phyloP scores from a whole-genome alignment of 2,888 invertebrate species.

The Drosophila hamatofila region DNA sequence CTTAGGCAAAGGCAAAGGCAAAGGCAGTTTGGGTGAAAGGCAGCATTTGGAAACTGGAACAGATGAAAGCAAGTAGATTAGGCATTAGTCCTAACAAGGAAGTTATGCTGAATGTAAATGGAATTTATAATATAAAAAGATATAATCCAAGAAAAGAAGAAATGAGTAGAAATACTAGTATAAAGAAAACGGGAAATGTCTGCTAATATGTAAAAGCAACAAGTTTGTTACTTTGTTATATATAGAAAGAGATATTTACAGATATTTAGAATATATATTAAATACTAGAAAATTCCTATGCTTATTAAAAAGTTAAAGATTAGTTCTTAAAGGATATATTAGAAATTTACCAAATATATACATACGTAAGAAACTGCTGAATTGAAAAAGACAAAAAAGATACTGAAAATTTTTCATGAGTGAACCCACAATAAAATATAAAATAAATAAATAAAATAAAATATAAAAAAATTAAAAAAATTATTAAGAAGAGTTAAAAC shows the following conservation, averaged over 20 bases:
- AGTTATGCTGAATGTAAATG: constrained; percentile 15
- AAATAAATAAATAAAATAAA: too few relatives aligned
- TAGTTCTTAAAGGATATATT: too few relatives aligned
- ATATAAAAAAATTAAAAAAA: too few relatives aligned
- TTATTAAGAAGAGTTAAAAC: too few relatives aligned
- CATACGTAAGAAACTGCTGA: too few relatives aligned
- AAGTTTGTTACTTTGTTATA: not conserved
- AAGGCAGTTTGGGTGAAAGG: constrained; percentile 37
- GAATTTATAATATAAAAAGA: not conserved
- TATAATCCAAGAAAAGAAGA: not conserved
- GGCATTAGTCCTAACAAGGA: constrained; percentile 38
- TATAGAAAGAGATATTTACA: not conserved
- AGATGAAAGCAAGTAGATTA: constrained; percentile 52
- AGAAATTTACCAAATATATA: too few relatives aligned
- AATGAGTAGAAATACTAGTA: not conserved
- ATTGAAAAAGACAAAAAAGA: too few relatives aligned
- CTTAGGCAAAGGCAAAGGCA: not conserved
- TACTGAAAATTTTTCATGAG: too few relatives aligned
- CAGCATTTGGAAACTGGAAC: constrained; percentile 36
- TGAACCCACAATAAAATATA: too few relatives aligned
- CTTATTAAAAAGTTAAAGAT: too few relatives aligned
- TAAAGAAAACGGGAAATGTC: not conserved
- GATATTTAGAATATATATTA: too few relatives aligned
- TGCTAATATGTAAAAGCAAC: not conserved
- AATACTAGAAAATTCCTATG: too few relatives aligned